Evolutionary conservation across 2,888 invertebrate species (phyloP), one percentile per base, ranked within the genome.

Genomic region (Stratiomys singularior): DNA sequence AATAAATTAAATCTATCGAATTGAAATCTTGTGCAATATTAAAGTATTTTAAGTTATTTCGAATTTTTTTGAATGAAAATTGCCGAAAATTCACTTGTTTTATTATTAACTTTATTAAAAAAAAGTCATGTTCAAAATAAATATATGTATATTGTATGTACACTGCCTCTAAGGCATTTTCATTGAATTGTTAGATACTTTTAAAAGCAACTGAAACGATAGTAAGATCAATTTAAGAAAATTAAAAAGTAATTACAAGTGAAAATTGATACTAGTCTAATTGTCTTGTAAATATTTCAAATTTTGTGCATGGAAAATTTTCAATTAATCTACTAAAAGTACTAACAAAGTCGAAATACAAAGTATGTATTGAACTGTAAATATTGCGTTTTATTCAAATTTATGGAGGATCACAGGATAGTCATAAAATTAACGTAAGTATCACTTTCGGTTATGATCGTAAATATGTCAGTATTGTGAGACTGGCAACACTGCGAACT

Each of bases 261-360:
- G 9, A 37, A 47, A 18, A 66, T 37, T 72, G 27, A 58, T 56
- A 28, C 64, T 79, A 79, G 79, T 76, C 77, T 72, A 77, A 79
- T 79, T 79, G 77, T 77, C 76, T 72, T 79, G 79, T 79, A 79
- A 76, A 79, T 79, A 79, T 52, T 37, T 47, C 63, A 28, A 71
- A 67, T 47, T 71, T 47, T 71, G 23, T 71, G 47, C 27, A 27
- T 5, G 52, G 27, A 71, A 27, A 52, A 4, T 71, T 67, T 67
- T 44, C n/a, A 46, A 67, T 23, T 44, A 67, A n/a, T 7, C 56
- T 56, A 7, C 27, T 25, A 72, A 72, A 18, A 60, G 23, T 23
- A 52, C 23, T 72, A 72, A 47, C 30, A 28, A 72, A 47, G 27
- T 25, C 18, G 46, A 66, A 60, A n/a, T 11, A 60, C 5, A 69